phyloP scores from a whole-genome alignment of 2,113 vertebrate genomes.

The Lophochroa leadbeateri region DNA sequence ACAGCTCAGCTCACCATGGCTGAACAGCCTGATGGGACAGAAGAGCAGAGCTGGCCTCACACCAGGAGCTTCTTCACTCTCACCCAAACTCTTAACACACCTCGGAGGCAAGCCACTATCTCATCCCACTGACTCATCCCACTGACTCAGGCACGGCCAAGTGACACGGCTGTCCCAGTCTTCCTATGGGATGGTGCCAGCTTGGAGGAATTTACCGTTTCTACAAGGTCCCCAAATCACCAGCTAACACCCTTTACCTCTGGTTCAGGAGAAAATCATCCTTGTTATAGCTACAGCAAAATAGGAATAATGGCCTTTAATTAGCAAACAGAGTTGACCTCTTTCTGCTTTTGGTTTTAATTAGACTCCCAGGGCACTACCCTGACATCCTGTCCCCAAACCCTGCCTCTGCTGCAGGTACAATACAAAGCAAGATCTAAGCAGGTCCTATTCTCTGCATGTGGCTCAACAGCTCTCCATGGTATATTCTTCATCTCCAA shows the following conservation, averaged over 20 bases:
- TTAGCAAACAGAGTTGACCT: background rate
- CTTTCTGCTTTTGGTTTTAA: background rate
- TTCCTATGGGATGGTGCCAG: background rate
- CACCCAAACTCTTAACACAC: background rate
- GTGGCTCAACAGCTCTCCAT: conserved; percentile 1
- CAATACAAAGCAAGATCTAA: background rate
- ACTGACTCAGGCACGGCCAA: background rate
- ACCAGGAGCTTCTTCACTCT: background rate
- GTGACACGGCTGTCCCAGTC: background rate
- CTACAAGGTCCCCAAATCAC: background rate
- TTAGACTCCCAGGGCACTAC: background rate
- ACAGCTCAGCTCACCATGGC: background rate
- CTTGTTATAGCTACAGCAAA: background rate
- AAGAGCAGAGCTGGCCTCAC: background rate
- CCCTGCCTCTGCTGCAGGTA: rapidly evolving
- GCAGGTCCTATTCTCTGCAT: background rate
- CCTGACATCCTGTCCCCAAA: background rate
- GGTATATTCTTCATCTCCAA: conserved; percentile 42
- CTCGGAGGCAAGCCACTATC: background rate
- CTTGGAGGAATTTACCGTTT: background rate
- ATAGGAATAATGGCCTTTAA: background rate
- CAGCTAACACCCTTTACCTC: background rate
- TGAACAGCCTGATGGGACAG: background rate
- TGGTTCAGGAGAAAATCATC: background rate
- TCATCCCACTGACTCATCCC: background rate